phyloP scores from a whole-genome alignment of 2,113 vertebrate species.

The Falcunculus frontatus region DNA sequence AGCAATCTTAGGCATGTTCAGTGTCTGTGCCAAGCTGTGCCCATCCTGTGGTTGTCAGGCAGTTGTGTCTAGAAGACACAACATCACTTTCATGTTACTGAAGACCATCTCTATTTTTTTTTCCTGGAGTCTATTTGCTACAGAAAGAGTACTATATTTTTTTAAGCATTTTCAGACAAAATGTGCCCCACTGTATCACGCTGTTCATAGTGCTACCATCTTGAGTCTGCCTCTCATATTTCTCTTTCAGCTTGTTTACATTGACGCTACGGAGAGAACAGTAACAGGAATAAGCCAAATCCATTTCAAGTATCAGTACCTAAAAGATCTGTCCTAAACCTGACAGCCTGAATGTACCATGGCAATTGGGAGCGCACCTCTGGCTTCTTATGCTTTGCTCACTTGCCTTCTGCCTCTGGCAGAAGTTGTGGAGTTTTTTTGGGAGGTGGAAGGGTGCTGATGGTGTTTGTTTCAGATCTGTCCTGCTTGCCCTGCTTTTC shows the following conservation, averaged over 20 bases:
- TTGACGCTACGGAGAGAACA: not conserved
- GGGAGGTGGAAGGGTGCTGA: rapidly evolving
- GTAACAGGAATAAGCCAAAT: not conserved
- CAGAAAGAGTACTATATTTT: not conserved
- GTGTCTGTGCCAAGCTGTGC: not conserved
- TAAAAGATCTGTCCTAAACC: not conserved
- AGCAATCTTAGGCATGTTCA: not conserved
- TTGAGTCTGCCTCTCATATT: not conserved
- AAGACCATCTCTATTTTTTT: not conserved
- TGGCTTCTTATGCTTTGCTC: not conserved
- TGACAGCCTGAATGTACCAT: not conserved
- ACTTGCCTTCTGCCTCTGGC: not conserved
- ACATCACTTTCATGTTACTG: not conserved
- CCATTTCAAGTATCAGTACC: not conserved
- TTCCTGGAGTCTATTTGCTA: not conserved
- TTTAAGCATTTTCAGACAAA: not conserved
- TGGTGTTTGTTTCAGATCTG: not conserved
- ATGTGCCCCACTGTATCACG: not conserved
- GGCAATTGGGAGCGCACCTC: not conserved
- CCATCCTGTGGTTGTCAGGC: not conserved
- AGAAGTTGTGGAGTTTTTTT: rapidly evolving
- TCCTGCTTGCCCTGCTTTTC: not conserved
- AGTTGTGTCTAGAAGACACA: not conserved
- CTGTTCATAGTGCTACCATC: not conserved
- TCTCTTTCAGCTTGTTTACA: not conserved